These are phyloP conservation scores for Epinephelus awoara DNA, from an alignment of 2,797 vertebrate genomes.

Conservation along the genomic window DNA sequence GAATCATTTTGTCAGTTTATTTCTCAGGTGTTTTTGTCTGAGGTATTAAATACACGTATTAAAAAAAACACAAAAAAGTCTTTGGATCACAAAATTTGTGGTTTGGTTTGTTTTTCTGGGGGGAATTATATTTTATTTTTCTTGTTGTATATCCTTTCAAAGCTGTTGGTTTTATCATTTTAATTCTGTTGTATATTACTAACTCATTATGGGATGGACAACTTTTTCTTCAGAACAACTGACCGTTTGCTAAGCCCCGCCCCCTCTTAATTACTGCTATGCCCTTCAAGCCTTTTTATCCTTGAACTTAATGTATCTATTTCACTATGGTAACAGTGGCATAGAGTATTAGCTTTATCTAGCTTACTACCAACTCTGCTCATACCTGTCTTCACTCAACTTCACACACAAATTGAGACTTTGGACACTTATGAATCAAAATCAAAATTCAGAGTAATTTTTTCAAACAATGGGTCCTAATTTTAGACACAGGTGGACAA, in stretches of 20 bases:
- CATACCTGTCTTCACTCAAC: too few species aligned
- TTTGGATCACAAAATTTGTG: conserved; percentile 57
- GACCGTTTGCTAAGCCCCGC: conserved; percentile 41
- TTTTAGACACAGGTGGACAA: neutral
- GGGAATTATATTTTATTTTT: conserved; percentile 15
- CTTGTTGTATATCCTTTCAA: neutral
- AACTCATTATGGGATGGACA: conserved; percentile 37
- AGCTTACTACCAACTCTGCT: neutral
- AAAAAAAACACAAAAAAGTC: conserved; percentile 51
- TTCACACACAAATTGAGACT: neutral
- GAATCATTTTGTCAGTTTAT: conserved; percentile 80
- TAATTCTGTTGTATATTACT: conserved; percentile 28
- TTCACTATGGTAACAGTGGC: neutral
- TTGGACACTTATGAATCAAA: neutral
- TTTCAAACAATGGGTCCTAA: neutral
- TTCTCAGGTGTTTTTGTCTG: conserved; percentile 85
- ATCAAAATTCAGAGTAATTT: neutral
- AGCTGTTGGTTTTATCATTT: conserved; percentile 4
- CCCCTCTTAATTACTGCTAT: conserved; percentile 1
- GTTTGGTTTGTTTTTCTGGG: conserved; percentile 30
- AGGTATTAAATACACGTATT: conserved; percentile 75
- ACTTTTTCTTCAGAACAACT: conserved; percentile 37
- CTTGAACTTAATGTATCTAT: neutral
- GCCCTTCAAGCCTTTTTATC: conserved; percentile 10
- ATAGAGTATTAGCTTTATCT: neutral